These are phyloP conservation scores for Iphiclides podalirius DNA, from an alignment of 2,888 invertebrate species.

Conservation along the genomic window DNA sequence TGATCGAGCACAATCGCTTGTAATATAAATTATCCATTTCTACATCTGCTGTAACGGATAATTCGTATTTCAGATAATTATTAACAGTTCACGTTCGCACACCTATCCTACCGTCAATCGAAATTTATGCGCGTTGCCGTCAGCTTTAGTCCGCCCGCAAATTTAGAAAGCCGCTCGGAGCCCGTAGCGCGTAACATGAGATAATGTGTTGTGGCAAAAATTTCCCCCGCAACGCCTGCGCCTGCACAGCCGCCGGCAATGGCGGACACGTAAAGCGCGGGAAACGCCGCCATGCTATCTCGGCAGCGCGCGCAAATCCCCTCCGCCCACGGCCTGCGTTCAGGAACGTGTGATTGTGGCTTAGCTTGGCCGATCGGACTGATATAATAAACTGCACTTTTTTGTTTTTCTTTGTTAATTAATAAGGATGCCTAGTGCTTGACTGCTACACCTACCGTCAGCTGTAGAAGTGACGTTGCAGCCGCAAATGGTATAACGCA, in stretches of 20 bases:
- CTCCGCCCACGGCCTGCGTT: slow-evolving; percentile 20
- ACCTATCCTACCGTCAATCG: slow-evolving; percentile 19
- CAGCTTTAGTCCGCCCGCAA: slow-evolving; percentile 53
- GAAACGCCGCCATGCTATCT: slow-evolving; percentile 24
- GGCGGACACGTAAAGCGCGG: slow-evolving; percentile 32
- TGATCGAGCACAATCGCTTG: no score
- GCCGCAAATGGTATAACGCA: no score
- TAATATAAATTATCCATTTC: no score
- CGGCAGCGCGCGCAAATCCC: slow-evolving; percentile 18
- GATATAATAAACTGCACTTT: no score
- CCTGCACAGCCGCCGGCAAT: slow-evolving; percentile 43
- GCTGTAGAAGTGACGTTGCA: no score
- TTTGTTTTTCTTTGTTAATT: no score
- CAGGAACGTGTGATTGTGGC: no score
- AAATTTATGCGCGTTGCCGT: slow-evolving; percentile 26
- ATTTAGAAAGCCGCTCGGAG: slow-evolving; percentile 68
- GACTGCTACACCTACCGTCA: no score
- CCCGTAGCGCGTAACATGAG: slow-evolving; percentile 48
- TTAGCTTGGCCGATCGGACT: no score
- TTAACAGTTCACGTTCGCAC: slow-evolving; percentile 36
- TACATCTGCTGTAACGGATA: no score
- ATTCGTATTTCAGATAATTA: no score
- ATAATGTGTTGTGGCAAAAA: slow-evolving; percentile 65
- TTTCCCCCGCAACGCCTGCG: slow-evolving; percentile 31
- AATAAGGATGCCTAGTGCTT: no score